Percentiles rank a stretch among this genome's conserved stretches.
Conservation (phyloP, 2,888 invertebrate genomes). For the Trimorus sp. region DNA sequence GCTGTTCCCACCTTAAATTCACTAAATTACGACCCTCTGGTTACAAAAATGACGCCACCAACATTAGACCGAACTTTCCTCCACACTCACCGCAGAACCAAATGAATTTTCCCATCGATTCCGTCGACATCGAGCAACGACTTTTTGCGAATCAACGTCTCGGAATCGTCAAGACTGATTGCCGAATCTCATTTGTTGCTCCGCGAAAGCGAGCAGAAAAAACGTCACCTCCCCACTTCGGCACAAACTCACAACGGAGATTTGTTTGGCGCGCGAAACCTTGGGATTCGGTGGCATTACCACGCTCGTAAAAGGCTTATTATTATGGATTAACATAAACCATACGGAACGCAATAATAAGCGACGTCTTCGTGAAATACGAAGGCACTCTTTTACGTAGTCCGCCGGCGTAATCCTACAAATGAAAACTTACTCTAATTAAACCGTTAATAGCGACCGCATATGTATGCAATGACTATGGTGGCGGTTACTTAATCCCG, state of each 20-base stretch:
- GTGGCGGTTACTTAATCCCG: slow-evolving; percentile 79
- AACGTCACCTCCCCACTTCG: no score
- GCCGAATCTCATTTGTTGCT: no score
- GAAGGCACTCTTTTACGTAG: slow-evolving; percentile 65
- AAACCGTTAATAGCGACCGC: slow-evolving; percentile 80
- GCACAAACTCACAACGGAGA: slow-evolving; percentile 8
- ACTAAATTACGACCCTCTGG: no score
- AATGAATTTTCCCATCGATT: no score
- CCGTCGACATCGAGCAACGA: no score
- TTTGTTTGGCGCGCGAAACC: slow-evolving; percentile 53
- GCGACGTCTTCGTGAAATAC: slow-evolving; percentile 72
- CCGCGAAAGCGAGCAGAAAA: no score
- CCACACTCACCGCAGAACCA: no score
- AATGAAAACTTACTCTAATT: slow-evolving; percentile 81
- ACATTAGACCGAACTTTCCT: no score
- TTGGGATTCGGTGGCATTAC: slow-evolving; percentile 55
- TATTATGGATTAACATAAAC: slow-evolving; percentile 72
- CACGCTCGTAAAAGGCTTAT: slow-evolving; percentile 71
- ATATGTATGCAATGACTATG: slow-evolving; percentile 76
- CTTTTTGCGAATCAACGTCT: no score
- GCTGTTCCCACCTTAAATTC: no score
- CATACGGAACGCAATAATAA: slow-evolving; percentile 75
- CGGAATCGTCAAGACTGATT: no score
- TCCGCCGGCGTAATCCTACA: slow-evolving; percentile 75
- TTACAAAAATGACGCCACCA: no score